Base-by-base conservation (phyloP, 2,888 invertebrate genomes). In the Dryobota labecula region DNA sequence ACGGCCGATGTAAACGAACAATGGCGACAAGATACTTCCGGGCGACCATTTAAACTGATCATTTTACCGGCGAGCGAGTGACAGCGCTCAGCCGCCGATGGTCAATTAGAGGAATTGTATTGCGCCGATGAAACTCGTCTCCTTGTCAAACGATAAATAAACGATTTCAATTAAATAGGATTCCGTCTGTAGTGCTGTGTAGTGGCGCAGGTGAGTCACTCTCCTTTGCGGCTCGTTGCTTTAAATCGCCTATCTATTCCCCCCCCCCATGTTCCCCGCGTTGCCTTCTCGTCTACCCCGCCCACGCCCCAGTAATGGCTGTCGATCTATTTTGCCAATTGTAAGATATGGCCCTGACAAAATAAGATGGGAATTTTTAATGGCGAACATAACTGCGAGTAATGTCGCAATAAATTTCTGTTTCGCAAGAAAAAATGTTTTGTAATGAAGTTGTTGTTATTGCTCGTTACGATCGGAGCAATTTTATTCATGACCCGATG, bases 361-460 rank as follows among this genome's bases (percentile, higher is more conserved):
- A 92, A 91, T 88, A 90, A 92, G 90, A 91, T 85, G 89, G 85
- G 86, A 86, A 86, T 90, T 90, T 92, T 91, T 91, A 92, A 92
- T 90, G 88, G 89, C 84, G 70, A 79, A 83, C 88, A 89, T 90
- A 90, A 89, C 89, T 87, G 87, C 85, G 86, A 84, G 86, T 87
- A 87, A 90, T 87, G 88, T 84, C 75, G 84, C 76, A 75, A 90
- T 91, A 89, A 88, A 89, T 89, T 80, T 82, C 76, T 83, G 82
- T 86, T 86, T 85, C 76, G 71, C 62, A 80, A 82, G 79, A 84
- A 83, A 87, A 81, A 85, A 82, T 81, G 75, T 78, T 84, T 84
- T 76, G 79, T 87, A 86, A 89, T 87, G 85, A 87, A 88, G 85
- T 88, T 84, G 85, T 83, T 85, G 80, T 79, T 83, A 74, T 80